Percentiles rank a stretch among this genome's conserved stretches.
These are phyloP conservation scores for Diprion similis DNA, from an alignment of 1,140 invertebrate species.

Conservation along the genomic window DNA sequence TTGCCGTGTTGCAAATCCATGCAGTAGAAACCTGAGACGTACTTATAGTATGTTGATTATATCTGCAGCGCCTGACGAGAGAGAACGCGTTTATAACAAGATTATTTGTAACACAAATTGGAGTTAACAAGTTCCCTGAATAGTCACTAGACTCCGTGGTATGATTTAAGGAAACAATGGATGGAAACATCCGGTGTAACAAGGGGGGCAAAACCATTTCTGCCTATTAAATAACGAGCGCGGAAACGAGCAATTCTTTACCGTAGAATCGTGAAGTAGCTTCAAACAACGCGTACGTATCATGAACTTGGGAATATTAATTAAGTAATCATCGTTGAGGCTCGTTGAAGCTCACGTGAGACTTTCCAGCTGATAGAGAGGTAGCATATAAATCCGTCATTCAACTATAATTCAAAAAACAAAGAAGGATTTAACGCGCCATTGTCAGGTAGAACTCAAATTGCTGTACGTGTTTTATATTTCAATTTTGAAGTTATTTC, in stretches of 20 bases:
- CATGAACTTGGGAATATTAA: background rate
- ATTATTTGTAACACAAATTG: background rate
- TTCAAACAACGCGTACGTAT: background rate
- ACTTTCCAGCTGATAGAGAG: background rate
- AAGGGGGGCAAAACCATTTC: background rate
- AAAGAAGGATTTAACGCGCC: no score
- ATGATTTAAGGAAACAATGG: conserved; percentile 6
- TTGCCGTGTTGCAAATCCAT: background rate
- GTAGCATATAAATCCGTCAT: no score
- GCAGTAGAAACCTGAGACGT: background rate
- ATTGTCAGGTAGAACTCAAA: no score
- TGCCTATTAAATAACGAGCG: background rate
- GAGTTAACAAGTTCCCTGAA: background rate
- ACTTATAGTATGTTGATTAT: background rate
- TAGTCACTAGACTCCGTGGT: background rate
- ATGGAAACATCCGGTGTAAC: background rate
- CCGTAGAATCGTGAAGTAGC: background rate
- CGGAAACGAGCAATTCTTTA: background rate
- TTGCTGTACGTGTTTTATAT: no score
- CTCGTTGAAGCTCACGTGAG: conserved; percentile 1
- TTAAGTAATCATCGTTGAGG: background rate
- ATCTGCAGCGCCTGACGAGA: background rate
- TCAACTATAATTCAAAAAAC: no score
- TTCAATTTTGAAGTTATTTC: no score
- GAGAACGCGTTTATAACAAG: background rate